phyloP scores from a whole-genome alignment of 2,888 invertebrate genomes.

The Carpatolechia fugitivella region DNA sequence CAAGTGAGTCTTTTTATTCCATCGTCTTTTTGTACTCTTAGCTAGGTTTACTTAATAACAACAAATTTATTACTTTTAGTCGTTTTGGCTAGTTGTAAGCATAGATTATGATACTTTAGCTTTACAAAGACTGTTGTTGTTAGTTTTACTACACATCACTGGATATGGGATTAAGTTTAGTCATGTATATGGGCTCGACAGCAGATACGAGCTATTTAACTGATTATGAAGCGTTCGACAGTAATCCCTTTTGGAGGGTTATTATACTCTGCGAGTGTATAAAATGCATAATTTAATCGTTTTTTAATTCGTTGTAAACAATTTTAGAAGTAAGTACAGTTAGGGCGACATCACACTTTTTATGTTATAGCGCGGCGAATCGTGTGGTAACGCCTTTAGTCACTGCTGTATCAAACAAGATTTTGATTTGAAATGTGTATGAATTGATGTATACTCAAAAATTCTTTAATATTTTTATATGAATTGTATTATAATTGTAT shows the following conservation, averaged over 20 bases:
- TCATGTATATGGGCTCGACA: not conserved
- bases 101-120: conserved; percentile 26
- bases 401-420: conserved; percentile 6
- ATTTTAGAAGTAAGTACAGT: conserved; percentile 1
- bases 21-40: conserved; percentile 24
- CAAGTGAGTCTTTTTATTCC: conserved; percentile 31
- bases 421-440: conserved; percentile 7
- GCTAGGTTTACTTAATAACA: not conserved
- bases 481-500: conserved; percentile 34
- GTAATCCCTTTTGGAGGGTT: conserved; percentile 15
- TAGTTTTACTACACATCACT: conserved; percentile 47
- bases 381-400: conserved; percentile 7
- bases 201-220: not conserved
- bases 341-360: not conserved
- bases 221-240: conserved; percentile 11
- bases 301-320: not conserved
- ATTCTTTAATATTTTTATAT: conserved; percentile 45
- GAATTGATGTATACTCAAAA: conserved; percentile 8
- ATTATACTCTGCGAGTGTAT: not conserved
- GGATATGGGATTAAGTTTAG: conserved; percentile 15
- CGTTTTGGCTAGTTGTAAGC: conserved; percentile 16
- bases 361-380: not conserved
- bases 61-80: too few relatives aligned
- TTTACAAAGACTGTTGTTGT: conserved; percentile 61
- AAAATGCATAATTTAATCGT: conserved; percentile 14